Conservation (phyloP, 2,888 invertebrate species). For the Lasioglossum malachurum region DNA sequence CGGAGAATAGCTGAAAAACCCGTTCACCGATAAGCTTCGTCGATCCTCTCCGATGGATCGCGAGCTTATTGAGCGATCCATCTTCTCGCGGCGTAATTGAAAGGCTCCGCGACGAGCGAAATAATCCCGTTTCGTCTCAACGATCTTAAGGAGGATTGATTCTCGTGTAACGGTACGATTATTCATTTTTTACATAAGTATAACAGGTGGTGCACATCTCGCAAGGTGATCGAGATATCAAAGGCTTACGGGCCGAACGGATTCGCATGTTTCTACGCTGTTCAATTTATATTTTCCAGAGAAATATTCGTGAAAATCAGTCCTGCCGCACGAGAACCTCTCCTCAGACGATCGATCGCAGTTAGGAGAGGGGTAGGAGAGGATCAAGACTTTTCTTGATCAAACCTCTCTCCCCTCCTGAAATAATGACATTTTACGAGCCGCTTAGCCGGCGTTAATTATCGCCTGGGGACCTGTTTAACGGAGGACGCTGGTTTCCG, state of each 20-base stretch:
- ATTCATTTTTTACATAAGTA: too few species aligned
- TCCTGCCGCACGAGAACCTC: neutral
- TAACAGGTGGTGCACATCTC: too few species aligned
- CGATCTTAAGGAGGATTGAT: neutral
- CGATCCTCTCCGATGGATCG: neutral
- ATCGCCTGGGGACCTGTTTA: neutral
- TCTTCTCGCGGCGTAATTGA: neutral
- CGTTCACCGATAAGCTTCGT: neutral
- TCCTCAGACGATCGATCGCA: neutral
- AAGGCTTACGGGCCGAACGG: too few species aligned
- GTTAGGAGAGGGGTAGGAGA: too few species aligned
- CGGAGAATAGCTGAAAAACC: neutral
- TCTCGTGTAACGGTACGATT: neutral
- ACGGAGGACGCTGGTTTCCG: neutral
- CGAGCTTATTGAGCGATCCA: neutral
- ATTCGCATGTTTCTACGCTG: too few species aligned
- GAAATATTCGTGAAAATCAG: neutral
- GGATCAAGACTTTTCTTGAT: neutral
- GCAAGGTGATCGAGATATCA: too few species aligned
- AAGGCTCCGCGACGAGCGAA: slow-evolving; percentile 2
- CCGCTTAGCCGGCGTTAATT: slow-evolving; percentile 4
- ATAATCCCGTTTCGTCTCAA: neutral
- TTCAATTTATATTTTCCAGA: too few species aligned
- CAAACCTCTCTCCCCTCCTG: neutral
- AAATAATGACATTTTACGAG: slow-evolving; percentile 2